Evolutionary conservation across 2,888 invertebrate species (phyloP).

Genomic region (Germaria angustata): DNA sequence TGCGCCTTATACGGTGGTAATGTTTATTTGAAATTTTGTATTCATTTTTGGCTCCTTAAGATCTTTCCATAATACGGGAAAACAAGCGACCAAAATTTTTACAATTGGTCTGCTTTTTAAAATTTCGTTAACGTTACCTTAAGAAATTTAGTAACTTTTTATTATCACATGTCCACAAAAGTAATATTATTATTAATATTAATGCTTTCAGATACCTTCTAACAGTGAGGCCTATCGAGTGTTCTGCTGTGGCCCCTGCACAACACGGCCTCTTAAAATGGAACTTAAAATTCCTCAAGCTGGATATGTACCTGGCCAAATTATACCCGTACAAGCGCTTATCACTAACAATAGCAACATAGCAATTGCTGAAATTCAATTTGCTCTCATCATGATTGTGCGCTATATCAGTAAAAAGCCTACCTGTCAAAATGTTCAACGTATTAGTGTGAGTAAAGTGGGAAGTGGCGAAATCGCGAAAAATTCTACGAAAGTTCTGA

Average conservation of each 20-base stretch:
- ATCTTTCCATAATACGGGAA: too few species aligned
- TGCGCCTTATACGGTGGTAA: too few species aligned
- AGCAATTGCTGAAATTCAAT: constrained; percentile 71
- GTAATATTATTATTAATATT: too few species aligned
- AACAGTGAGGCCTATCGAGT: constrained; percentile 74
- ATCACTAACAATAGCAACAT: constrained; percentile 83
- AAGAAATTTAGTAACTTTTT: too few species aligned
- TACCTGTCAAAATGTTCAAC: constrained; percentile 70
- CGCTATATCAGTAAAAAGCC: constrained; percentile 72
- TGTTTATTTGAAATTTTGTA: too few species aligned
- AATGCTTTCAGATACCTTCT: constrained; percentile 73
- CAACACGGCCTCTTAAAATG: constrained; percentile 75
- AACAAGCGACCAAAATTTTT: too few species aligned
- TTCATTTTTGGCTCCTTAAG: too few species aligned
- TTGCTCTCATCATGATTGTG: constrained; percentile 74
- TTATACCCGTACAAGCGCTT: constrained; percentile 78
- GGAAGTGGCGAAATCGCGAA: constrained; percentile 73
- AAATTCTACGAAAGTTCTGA: constrained; percentile 71
- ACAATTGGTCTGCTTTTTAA: too few species aligned
- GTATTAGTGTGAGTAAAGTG: constrained; percentile 71
- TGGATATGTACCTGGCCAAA: constrained; percentile 78
- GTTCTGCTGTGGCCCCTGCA: constrained; percentile 76
- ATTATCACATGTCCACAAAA: too few species aligned
- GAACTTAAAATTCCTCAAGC: constrained; percentile 75
- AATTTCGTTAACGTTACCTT: too few species aligned